Conservation (phyloP, 2,888 invertebrate species). For the Pyrrhosoma nymphula region DNA sequence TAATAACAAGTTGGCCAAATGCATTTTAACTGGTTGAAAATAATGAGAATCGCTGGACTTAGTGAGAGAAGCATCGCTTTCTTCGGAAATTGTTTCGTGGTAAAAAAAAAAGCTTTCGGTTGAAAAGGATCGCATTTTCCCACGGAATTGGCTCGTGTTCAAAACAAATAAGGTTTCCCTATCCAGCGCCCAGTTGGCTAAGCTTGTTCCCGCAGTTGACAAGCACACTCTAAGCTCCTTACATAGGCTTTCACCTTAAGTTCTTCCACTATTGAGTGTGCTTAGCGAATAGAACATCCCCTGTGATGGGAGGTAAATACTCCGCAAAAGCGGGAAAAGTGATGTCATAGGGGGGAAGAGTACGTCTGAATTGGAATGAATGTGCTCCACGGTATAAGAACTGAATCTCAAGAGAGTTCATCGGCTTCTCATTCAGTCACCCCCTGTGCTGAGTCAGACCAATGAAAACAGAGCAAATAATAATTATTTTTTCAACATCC, state of each 20-base stretch:
- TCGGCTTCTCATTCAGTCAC: neutral
- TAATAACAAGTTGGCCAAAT: too few relatives aligned
- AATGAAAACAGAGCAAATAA: neutral
- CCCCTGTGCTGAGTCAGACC: neutral
- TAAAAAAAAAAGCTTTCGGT: neutral
- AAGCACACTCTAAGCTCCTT: neutral
- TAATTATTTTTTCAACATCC: too few relatives aligned
- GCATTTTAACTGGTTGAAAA: too few relatives aligned
- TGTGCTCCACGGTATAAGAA: neutral
- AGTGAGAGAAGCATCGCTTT: too few relatives aligned
- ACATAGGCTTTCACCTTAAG: neutral
- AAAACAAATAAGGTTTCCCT: constrained; percentile 4
- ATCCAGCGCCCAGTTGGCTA: neutral
- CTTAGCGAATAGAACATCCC: neutral
- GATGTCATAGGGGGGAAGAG: neutral
- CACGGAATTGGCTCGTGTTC: neutral
- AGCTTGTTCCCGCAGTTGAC: neutral
- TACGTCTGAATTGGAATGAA: neutral
- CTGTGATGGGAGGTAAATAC: neutral
- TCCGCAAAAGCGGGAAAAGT: neutral
- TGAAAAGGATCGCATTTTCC: neutral
- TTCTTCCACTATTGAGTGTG: neutral
- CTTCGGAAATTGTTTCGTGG: neutral
- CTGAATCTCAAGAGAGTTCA: neutral
- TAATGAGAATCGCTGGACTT: too few relatives aligned